Evolutionary conservation across 2,888 invertebrate genomes (phyloP).

Genomic region (Mythimna albipuncta): DNA sequence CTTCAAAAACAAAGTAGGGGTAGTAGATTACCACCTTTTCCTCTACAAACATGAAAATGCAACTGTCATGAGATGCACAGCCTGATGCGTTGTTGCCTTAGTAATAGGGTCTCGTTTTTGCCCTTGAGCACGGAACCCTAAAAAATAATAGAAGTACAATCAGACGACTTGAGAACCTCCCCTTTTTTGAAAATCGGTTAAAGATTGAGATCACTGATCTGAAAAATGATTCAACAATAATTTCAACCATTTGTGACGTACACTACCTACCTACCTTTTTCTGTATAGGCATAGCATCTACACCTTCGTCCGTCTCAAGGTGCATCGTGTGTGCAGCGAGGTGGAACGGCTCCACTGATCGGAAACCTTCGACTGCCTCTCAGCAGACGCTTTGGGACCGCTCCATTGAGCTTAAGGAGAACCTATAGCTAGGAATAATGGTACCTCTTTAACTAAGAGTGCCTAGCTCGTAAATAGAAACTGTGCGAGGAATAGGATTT

Average conservation of each 20-base stretch:
- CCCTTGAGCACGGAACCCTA: too few species aligned
- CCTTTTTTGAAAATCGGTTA: too few species aligned
- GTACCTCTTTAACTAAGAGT: conserved; percentile 4
- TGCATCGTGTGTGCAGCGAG: conserved; percentile 42
- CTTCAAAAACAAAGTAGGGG: too few species aligned
- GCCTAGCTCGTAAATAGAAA: conserved; percentile 1
- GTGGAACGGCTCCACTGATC: conserved; percentile 45
- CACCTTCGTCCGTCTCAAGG: neutral
- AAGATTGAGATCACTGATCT: too few species aligned
- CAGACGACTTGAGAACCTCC: too few species aligned
- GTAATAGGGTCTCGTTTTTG: too few species aligned
- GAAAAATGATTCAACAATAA: conserved; percentile 1
- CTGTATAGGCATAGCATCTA: neutral
- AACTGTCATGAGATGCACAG: too few species aligned
- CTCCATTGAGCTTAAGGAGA: conserved; percentile 48
- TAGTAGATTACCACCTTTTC: too few species aligned
- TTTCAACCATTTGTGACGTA: neutral
- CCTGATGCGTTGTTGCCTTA: too few species aligned
- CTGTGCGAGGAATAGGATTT: neutral
- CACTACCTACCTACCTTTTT: neutral
- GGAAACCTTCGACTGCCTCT: conserved; percentile 18
- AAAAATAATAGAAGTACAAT: too few species aligned
- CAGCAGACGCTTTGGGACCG: conserved; percentile 34
- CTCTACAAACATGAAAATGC: too few species aligned
- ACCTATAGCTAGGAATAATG: conserved; percentile 20